These are phyloP conservation scores for Hybos culiciformis DNA, from an alignment of 2,888 invertebrate genomes.

Conservation along the genomic window DNA sequence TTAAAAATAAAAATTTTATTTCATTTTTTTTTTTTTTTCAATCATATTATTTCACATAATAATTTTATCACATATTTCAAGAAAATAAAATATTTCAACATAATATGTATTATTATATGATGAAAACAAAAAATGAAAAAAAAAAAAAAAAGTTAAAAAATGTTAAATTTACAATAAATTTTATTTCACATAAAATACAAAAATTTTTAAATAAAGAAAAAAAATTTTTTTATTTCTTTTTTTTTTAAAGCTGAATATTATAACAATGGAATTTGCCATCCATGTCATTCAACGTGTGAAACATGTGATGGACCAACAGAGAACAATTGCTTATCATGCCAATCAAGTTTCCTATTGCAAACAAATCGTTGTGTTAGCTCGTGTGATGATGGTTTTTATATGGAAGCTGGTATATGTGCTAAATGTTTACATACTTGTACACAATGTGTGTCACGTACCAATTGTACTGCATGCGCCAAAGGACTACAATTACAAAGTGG, in stretches of 20 bases:
- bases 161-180: too few species aligned
- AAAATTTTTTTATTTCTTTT: slow-evolving; percentile 3
- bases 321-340: slow-evolving; percentile 59
- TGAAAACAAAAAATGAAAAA: too few species aligned
- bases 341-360: slow-evolving; percentile 57
- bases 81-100: too few species aligned
- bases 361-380: slow-evolving; percentile 58
- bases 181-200: neutral
- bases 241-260: slow-evolving; percentile 54
- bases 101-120: too few species aligned
- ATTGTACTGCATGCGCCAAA: slow-evolving; percentile 66
- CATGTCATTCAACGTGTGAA: slow-evolving; percentile 66
- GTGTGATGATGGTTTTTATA: slow-evolving; percentile 62
- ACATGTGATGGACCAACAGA: slow-evolving; percentile 69
- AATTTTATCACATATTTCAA: too few species aligned
- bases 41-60: too few species aligned
- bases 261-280: slow-evolving; percentile 54
- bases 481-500: slow-evolving; percentile 69
- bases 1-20: too few species aligned
- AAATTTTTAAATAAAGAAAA: too few species aligned
- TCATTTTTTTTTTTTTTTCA: too few species aligned
- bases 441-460: slow-evolving; percentile 61
- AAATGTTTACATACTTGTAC: slow-evolving; percentile 69
- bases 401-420: slow-evolving; percentile 58
- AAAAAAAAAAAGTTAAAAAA: neutral